Conservation (phyloP, 1,140 invertebrate species). For the Drosophila lini region DNA sequence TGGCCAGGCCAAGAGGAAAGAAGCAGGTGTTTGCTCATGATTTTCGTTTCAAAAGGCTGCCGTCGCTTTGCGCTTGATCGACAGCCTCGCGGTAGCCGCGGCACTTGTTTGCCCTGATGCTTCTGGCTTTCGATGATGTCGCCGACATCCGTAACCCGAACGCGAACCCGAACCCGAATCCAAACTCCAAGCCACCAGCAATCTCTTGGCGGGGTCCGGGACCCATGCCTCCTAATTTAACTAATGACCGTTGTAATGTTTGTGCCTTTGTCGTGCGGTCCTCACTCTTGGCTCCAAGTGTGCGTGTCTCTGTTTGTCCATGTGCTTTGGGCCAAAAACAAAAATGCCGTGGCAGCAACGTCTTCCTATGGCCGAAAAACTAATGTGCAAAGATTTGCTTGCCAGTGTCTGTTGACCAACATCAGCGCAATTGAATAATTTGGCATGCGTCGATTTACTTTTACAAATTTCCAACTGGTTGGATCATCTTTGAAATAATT, state of each 20-base stretch:
- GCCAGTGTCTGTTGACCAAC: conserved; percentile 58
- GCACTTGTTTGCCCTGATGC: conserved; percentile 53
- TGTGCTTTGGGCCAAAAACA: conserved; percentile 61
- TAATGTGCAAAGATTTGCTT: conserved; percentile 44
- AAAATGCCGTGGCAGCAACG: conserved; percentile 11
- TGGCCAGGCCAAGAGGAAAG: conserved; percentile 35
- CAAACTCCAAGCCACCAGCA: conserved; percentile 13
- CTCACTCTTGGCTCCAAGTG: conserved; percentile 73
- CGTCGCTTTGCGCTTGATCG: conserved; percentile 68
- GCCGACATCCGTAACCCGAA: conserved; percentile 27
- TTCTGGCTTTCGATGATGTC: conserved; percentile 40
- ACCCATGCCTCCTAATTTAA: conserved; percentile 70
- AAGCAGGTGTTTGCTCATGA: conserved; percentile 64
- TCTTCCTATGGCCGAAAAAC: conserved; percentile 45
- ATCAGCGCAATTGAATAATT: conserved; percentile 58
- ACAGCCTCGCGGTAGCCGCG: conserved; percentile 73
- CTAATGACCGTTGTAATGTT: conserved; percentile 82
- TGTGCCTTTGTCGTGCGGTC: conserved; percentile 76
- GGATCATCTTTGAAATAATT: conserved; percentile 25
- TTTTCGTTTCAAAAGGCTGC: conserved; percentile 78
- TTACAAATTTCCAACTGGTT: conserved; percentile 25
- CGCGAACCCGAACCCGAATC: conserved; percentile 29
- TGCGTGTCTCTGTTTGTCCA: conserved; percentile 74
- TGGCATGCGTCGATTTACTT: conserved; percentile 62
- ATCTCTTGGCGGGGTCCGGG: conserved; percentile 4